Conservation (phyloP, 1,140 invertebrate species). For the Eriosoma lanigerum region DNA sequence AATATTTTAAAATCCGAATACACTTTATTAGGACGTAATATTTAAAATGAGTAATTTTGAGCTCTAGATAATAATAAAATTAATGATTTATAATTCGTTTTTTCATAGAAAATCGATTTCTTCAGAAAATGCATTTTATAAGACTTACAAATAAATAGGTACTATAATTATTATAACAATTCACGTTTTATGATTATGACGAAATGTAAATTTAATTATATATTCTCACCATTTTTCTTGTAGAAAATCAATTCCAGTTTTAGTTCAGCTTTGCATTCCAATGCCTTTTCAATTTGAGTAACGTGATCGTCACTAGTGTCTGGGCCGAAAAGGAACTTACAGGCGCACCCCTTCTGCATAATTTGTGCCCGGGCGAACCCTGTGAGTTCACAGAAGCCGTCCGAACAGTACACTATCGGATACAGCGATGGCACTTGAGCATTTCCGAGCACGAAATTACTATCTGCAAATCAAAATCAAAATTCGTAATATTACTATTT, state of each 20-base stretch:
- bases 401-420: conserved; percentile 96
- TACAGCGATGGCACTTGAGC: conserved; percentile 85
- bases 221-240: conserved; percentile 84
- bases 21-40: no score
- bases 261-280: conserved; percentile 86
- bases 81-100: no score
- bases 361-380: conserved; percentile 91
- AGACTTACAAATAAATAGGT: no score
- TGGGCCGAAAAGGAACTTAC: conserved; percentile 90
- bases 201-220: no score
- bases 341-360: conserved; percentile 95
- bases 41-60: no score
- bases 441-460: conserved; percentile 96
- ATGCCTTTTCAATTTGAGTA: conserved; percentile 81
- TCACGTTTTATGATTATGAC: no score
- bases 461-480: conserved; percentile 73
- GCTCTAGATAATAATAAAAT: no score
- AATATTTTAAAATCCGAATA: no score
- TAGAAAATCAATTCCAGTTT: conserved; percentile 94
- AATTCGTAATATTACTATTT: no score
- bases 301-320: conserved; percentile 89
- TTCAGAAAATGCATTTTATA: no score
- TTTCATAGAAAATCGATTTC: no score
- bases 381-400: conserved; percentile 96
- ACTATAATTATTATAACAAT: no score